Evolutionary conservation across 2,113 vertebrate genomes (phyloP).

Genomic region (Marmota monax): DNA sequence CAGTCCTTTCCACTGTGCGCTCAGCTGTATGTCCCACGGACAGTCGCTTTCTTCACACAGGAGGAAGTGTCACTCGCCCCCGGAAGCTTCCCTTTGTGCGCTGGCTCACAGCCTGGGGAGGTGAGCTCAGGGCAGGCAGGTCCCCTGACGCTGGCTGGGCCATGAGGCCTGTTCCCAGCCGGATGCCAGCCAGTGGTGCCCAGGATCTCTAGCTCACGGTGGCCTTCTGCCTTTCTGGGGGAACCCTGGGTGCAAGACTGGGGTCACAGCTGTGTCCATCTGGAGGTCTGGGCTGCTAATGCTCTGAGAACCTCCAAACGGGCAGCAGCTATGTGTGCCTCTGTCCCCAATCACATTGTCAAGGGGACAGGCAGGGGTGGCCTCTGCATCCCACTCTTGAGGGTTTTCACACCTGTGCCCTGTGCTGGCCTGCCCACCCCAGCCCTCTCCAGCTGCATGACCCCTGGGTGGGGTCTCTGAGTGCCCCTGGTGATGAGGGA

Average conservation of each 20-base stretch:
- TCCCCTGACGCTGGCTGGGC: not conserved
- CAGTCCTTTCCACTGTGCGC: not conserved
- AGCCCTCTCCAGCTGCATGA: not conserved
- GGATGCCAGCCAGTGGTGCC: not conserved
- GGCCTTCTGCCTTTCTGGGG: not conserved
- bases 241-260: rapidly evolving
- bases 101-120: rapidly evolving
- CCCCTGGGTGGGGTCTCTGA: not conserved
- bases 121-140: rapidly evolving
- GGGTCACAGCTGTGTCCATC: too few species aligned
- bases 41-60: not conserved
- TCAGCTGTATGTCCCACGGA: rapidly evolving
- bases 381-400: not conserved
- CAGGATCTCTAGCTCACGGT: rapidly evolving
- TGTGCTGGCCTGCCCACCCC: not conserved
- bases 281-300: not conserved
- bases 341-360: too few species aligned
- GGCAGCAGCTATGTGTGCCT: not conserved
- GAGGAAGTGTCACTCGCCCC: not conserved
- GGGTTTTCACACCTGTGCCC: not conserved
- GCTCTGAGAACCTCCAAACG: rapidly evolving
- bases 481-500: too few species aligned
- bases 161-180: not conserved
- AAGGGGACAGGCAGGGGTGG: rapidly evolving
- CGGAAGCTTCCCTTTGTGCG: not conserved